Percentiles rank a stretch among this genome's conserved stretches.
phyloP scores from a whole-genome alignment of 2,113 vertebrate species.

The Chloebia gouldiae region DNA sequence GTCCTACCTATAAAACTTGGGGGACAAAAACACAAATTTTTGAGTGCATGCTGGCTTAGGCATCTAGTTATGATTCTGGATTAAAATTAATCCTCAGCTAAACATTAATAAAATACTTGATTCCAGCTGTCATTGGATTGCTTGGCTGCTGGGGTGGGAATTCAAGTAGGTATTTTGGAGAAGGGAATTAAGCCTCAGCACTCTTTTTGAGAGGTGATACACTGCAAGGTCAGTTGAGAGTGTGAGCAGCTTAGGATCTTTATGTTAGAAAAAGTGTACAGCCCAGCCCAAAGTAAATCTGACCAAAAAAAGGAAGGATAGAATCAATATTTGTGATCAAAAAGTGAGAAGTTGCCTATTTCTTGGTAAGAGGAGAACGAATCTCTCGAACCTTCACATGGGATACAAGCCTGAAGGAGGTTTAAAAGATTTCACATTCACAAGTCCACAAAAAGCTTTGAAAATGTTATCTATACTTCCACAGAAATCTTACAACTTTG shows the following conservation, averaged over 20 bases:
- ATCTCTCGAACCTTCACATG: not conserved
- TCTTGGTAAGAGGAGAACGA: not conserved
- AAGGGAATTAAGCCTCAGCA: not conserved
- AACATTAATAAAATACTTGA: not conserved
- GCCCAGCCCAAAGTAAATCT: not conserved
- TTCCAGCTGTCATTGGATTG: not conserved
- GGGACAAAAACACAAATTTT: fast-evolving
- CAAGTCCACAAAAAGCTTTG: not conserved
- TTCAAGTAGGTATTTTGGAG: not conserved
- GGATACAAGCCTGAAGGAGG: not conserved
- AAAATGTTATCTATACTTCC: not conserved
- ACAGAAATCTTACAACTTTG: not conserved
- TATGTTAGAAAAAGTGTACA: not conserved
- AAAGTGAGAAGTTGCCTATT: not conserved
- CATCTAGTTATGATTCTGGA: not conserved
- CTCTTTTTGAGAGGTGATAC: not conserved
- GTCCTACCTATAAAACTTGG: not conserved
- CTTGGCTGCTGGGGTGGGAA: not conserved
- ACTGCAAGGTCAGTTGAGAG: not conserved
- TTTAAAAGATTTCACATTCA: not conserved
- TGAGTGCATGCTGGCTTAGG: not conserved
- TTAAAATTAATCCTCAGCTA: not conserved
- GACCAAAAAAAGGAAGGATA: not conserved
- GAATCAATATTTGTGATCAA: not conserved
- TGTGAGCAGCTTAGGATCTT: not conserved